These are phyloP conservation scores for Gymnoscopelus microlampas DNA, from an alignment of 2,797 vertebrate species.

Conservation along the genomic window DNA sequence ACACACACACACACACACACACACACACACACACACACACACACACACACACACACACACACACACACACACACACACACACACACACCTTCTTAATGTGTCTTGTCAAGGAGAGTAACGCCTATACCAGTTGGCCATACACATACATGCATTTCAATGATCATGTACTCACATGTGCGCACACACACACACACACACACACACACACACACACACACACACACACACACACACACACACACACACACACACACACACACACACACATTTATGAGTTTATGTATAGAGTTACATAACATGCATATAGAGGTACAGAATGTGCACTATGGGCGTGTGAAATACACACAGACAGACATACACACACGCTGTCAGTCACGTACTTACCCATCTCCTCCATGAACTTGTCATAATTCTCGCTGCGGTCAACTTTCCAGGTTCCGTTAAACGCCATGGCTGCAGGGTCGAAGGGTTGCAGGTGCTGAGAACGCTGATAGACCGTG, in stretches of 20 bases:
- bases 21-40: no score
- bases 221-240: no score
- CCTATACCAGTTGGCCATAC: conserved; percentile 41
- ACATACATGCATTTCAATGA: conserved; percentile 41
- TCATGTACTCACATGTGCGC: neutral
- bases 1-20: conserved; percentile 33
- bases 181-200: no score
- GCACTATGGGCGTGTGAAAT: no score
- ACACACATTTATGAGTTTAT: no score
- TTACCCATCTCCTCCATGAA: conserved; percentile 94
- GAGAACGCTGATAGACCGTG: conserved; percentile 44
- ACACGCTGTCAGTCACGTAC: conserved; percentile 42
- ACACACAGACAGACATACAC: neutral
- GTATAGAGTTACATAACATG: neutral
- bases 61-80: no score
- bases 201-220: no score
- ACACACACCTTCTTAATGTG: conserved; percentile 62
- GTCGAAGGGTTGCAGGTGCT: conserved; percentile 23
- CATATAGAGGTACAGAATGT: neutral
- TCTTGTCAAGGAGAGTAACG: conserved; percentile 55
- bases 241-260: no score
- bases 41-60: conserved; percentile 33
- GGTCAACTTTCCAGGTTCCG: conserved; percentile 88
- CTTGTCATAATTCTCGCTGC: conserved; percentile 91
- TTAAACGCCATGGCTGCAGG: conserved; percentile 84